Conservation (phyloP, 2,888 invertebrate genomes). For the Girardia tigrina region DNA sequence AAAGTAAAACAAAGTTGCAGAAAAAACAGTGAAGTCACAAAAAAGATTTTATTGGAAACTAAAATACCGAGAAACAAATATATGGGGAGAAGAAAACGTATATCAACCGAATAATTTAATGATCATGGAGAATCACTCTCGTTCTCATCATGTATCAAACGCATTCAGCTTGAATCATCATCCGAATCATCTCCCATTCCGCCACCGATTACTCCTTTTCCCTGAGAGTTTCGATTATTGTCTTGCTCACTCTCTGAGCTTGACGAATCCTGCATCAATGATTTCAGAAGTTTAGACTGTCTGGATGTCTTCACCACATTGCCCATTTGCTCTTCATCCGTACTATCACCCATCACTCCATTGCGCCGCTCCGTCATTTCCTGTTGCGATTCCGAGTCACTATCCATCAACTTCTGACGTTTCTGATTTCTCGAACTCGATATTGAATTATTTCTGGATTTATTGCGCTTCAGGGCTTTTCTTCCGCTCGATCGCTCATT, state of each 20-base stretch:
- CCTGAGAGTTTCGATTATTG: background rate
- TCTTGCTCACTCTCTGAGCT: background rate
- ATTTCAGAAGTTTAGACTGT: background rate
- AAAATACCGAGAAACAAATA: too few relatives aligned
- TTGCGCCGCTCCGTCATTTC: background rate
- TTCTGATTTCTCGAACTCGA: background rate
- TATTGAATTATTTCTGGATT: too few relatives aligned
- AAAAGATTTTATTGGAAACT: too few relatives aligned
- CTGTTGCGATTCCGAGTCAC: conserved; percentile 7
- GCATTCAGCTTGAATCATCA: background rate
- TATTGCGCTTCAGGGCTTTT: too few relatives aligned
- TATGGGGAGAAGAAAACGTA: too few relatives aligned
- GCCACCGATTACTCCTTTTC: too few relatives aligned
- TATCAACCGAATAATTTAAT: too few relatives aligned
- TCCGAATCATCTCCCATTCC: background rate
- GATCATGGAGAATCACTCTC: background rate
- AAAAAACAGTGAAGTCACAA: too few relatives aligned
- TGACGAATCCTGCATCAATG: background rate
- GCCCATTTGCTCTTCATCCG: background rate
- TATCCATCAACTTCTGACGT: background rate
- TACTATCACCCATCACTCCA: background rate
- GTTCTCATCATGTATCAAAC: background rate
- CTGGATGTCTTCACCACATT: background rate
- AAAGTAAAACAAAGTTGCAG: too few relatives aligned
- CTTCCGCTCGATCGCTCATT: too few relatives aligned